A percentile compares a stretch with the other conserved stretches of the same genome.
These are phyloP conservation scores for Chondrilla cf. caribensis DNA, from an alignment of 37 sponge, comb jelly and placozoan genomes.

Conservation along the genomic window DNA sequence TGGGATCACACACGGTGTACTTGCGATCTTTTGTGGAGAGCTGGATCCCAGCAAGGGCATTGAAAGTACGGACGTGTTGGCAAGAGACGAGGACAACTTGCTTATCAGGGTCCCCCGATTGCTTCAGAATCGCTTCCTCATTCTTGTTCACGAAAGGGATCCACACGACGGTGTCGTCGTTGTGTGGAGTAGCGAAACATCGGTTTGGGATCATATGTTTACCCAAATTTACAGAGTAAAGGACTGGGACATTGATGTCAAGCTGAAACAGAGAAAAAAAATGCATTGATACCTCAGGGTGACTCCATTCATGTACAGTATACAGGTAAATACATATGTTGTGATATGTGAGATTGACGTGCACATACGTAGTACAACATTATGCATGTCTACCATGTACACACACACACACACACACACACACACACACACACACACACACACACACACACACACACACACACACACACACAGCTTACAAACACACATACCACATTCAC, in stretches of 20 bases:
- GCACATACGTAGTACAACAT: too few species aligned
- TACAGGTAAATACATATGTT: too few species aligned
- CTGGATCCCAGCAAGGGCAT: neutral
- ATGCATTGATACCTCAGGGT: too few species aligned
- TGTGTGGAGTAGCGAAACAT: neutral
- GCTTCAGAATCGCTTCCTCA: neutral
- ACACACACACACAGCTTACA: neutral
- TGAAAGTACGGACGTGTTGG: neutral
- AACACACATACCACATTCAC: neutral
- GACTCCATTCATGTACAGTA: too few species aligned
- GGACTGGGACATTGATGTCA: neutral
- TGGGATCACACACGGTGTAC: neutral
- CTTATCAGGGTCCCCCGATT: neutral
- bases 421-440: neutral
- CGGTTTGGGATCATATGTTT: neutral
- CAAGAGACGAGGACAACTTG: neutral
- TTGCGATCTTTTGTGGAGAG: neutral
- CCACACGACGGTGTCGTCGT: slow-evolving; percentile 3
- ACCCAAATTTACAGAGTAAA: neutral
- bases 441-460: neutral
- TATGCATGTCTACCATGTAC: neutral
- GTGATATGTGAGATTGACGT: too few species aligned
- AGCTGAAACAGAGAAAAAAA: too few species aligned
- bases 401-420: neutral
- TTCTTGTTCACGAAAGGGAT: neutral